These are phyloP conservation scores for Ophiothrix spiculata DNA, from an alignment of 35 echinoderm and acorn worm species.

Conservation along the genomic window DNA sequence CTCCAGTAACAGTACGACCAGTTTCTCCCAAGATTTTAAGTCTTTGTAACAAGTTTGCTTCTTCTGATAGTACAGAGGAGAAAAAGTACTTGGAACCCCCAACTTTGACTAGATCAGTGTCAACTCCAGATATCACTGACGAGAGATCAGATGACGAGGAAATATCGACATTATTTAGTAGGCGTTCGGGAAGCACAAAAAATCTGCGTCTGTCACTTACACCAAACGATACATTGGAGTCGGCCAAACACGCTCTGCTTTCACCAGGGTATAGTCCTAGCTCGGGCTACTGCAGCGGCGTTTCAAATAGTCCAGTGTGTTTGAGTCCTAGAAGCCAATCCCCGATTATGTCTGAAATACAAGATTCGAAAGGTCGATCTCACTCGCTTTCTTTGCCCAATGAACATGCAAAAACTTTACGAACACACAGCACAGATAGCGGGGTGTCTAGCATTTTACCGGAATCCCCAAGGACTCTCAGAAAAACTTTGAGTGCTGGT, in stretches of 20 bases:
- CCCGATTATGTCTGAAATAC: neutral
- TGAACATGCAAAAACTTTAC: neutral
- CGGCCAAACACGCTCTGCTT: neutral
- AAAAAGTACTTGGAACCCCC: neutral
- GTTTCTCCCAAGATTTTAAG: conserved; percentile 7
- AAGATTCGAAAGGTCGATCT: neutral
- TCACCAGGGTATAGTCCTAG: neutral
- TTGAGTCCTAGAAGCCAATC: neutral
- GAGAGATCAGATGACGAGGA: neutral
- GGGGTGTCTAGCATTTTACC: neutral
- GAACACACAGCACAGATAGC: neutral
- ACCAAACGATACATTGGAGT: neutral
- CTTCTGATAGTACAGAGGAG: neutral
- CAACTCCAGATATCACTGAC: neutral
- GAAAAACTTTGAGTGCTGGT: neutral
- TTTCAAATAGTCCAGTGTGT: neutral
- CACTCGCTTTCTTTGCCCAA: neutral
- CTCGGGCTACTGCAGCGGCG: neutral
- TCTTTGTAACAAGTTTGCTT: conserved; percentile 10
- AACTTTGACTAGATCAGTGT: neutral
- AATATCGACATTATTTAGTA: neutral
- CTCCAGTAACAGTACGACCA: neutral
- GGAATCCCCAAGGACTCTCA: neutral
- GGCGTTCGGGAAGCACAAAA: neutral
- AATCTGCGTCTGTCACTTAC: neutral